phyloP scores from a whole-genome alignment of 2,113 vertebrate genomes.

The Ailuropoda melanoleuca region DNA sequence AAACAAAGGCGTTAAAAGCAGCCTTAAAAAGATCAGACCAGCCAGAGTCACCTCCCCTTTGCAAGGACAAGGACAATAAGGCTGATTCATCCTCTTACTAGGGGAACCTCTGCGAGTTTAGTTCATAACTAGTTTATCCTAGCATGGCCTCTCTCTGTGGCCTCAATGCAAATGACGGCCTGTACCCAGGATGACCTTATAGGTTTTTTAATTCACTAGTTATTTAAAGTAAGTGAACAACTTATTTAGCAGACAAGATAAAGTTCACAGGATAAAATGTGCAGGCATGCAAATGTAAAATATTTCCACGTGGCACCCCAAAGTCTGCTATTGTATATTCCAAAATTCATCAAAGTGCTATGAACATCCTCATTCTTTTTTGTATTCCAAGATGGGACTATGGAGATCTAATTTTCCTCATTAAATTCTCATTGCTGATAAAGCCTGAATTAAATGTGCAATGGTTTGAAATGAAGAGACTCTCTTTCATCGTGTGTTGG shows the following conservation, averaged over 20 bases:
- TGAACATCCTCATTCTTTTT: not conserved
- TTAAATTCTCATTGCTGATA: not conserved
- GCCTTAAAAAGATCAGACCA: not conserved
- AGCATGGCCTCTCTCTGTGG: not conserved
- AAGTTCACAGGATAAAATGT: not conserved
- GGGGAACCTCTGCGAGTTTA: not conserved
- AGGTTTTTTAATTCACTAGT: conserved; percentile 45
- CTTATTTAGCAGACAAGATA: not conserved
- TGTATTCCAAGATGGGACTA: not conserved
- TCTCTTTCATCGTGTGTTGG: not conserved
- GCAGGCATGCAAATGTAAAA: not conserved
- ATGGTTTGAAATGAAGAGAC: not conserved
- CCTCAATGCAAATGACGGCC: not conserved
- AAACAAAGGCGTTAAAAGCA: not conserved
- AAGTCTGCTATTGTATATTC: not conserved
- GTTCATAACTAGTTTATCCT: not conserved
- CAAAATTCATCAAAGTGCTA: not conserved
- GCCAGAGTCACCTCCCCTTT: not conserved
- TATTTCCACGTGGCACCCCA: not conserved
- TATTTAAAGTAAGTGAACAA: conserved; percentile 41
- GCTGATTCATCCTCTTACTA: not conserved
- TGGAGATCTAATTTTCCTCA: not conserved
- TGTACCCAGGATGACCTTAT: not conserved
- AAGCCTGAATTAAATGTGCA: not conserved
- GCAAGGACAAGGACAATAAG: not conserved